Evolutionary conservation across 2,888 invertebrate genomes (phyloP), one percentile per base, ranked within the genome.

Genomic region (Beris morrisii): DNA sequence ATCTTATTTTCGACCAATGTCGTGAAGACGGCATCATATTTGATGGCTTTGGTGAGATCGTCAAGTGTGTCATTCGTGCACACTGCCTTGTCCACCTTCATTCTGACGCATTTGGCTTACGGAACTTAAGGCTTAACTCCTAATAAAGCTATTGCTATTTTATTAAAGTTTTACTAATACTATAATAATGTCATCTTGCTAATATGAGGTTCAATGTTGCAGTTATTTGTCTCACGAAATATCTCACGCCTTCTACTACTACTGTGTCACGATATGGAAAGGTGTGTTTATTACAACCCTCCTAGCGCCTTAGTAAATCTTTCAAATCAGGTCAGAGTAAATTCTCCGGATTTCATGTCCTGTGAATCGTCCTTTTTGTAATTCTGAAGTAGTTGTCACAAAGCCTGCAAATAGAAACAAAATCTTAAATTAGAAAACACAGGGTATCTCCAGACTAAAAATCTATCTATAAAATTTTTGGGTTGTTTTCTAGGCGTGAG

Each of bases 1-100:
- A 81, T 76, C 73, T 81, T 81, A 73, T 80, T 79, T 72, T 81
- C 78, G 70, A 81, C 75, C 66, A 81, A 73, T 15, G 78, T 75
- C 68, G 76, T 76, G 65, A 81, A 80, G n/a, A 81, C 77, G 11
- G 79, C 76, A 69, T 81, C 81, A 63, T 81, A 81, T 67, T 79
- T 80, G 22, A 80, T 74, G n/a, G 80, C 77, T 13, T 78, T 74
- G 69, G 77, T 76, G 69, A 78, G 73, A 52, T 81, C 80, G 50
- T 73, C 72, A 54, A 76, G 73, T 67, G 77, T 69, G n/a, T 81
- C 81, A 67, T 77, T 79, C 30, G 81, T 81, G 70, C 79, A 79
- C 54, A 81, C 81, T 15, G 80, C 77, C 72, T 81, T 81, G 71
- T 81, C 81, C 58, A 72, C 73, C 71, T 71, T 73, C 73, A 73